A percentile compares a stretch with the other conserved stretches of the same genome.
Evolutionary conservation across 2,888 invertebrate species (phyloP).

Genomic region (Meteorus colon): DNA sequence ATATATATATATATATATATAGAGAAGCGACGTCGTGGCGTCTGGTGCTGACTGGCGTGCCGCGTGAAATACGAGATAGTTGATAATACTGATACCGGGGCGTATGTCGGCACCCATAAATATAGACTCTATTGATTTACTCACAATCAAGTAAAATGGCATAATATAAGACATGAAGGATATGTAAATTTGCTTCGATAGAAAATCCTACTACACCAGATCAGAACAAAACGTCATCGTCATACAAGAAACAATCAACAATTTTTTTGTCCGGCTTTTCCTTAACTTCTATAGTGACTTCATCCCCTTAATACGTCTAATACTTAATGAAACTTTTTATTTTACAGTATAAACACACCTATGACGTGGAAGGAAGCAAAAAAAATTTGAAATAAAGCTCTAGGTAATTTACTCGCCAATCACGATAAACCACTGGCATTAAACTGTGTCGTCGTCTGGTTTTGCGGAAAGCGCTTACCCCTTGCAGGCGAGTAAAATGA

Average conservation of each 20-base stretch:
- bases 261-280: too few species aligned
- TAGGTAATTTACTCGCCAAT: constrained; percentile 13
- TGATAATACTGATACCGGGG: constrained; percentile 47
- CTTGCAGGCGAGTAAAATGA: constrained; percentile 34
- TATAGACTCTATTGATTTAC: constrained; percentile 20
- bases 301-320: too few species aligned
- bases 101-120: constrained; percentile 27
- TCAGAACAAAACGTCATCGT: too few species aligned
- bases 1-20: constrained; percentile 11
- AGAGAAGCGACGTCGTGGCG: constrained; percentile 19
- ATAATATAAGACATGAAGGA: neutral
- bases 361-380: neutral
- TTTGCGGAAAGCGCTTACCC: constrained; percentile 21
- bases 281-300: too few species aligned
- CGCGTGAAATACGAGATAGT: constrained; percentile 49
- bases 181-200: neutral
- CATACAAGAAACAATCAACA: too few species aligned
- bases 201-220: too few species aligned
- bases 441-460: constrained; percentile 30
- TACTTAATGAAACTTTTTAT: too few species aligned
- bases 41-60: constrained; percentile 52
- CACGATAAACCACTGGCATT: constrained; percentile 24
- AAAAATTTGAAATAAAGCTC: constrained; percentile 5
- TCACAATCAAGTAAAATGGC: neutral
- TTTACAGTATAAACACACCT: too few species aligned